These are phyloP conservation scores for Diuraphis noxia DNA, from an alignment of 1,140 invertebrate species.

Conservation along the genomic window DNA sequence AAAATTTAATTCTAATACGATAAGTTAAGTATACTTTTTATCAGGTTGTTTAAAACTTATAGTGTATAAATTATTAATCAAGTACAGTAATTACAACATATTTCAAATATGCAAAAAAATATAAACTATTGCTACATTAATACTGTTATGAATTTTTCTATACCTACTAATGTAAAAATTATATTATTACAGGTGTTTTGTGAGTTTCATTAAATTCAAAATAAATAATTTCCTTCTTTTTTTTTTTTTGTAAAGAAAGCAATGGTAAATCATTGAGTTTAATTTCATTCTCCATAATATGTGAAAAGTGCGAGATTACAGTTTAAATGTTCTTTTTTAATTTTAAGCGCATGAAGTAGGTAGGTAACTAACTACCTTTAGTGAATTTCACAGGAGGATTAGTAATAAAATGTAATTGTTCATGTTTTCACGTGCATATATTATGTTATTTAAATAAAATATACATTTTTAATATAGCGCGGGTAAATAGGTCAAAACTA, in stretches of 20 bases:
- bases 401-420: background rate
- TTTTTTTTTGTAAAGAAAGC: background rate
- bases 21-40: background rate
- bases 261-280: background rate
- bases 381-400: background rate
- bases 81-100: background rate
- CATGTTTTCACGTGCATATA: background rate
- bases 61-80: background rate
- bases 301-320: background rate
- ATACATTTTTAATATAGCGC: no score
- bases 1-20: background rate
- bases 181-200: background rate
- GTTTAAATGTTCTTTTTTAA: background rate
- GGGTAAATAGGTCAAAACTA: no score
- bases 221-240: background rate
- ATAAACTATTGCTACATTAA: background rate
- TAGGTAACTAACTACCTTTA: background rate
- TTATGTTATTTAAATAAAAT: no score
- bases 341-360: background rate
- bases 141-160: background rate
- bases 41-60: background rate
- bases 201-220: background rate
- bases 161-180: background rate
- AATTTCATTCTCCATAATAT: background rate
- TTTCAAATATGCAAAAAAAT: background rate